Conservation (phyloP, 1,140 invertebrate species). For the Bradynema listronoti region DNA sequence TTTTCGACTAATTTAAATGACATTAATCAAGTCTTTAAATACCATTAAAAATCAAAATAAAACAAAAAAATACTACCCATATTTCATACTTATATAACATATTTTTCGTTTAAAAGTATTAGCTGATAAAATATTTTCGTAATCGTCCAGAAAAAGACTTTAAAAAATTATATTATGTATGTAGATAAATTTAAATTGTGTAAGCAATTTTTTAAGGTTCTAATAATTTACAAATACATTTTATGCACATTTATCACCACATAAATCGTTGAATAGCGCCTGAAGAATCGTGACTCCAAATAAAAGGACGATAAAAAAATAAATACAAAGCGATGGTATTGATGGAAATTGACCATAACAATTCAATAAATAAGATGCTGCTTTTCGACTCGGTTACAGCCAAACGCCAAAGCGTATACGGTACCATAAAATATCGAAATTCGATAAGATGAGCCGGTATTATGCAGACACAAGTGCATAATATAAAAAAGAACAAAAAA, state of each 20-base stretch:
- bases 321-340: constrained; percentile 74
- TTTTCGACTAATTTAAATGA: no score
- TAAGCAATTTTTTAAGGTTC: no score
- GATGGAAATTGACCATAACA: constrained; percentile 57
- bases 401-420: constrained; percentile 74
- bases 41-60: no score
- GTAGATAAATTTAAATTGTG: no score
- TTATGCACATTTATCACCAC: constrained; percentile 75
- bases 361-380: background rate
- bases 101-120: no score
- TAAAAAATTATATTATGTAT: no score
- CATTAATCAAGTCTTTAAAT: no score
- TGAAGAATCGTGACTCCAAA: constrained; percentile 71
- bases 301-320: constrained; percentile 75
- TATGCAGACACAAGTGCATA: constrained; percentile 65
- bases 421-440: constrained; percentile 85
- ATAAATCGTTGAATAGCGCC: constrained; percentile 76
- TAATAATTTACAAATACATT: no score
- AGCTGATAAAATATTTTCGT: no score
- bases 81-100: no score
- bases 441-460: constrained; percentile 80
- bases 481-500: constrained; percentile 66
- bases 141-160: no score
- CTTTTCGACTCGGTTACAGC: background rate
- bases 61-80: no score